phyloP scores from a whole-genome alignment of 2,888 invertebrate species.

The Tipula lateralis region DNA sequence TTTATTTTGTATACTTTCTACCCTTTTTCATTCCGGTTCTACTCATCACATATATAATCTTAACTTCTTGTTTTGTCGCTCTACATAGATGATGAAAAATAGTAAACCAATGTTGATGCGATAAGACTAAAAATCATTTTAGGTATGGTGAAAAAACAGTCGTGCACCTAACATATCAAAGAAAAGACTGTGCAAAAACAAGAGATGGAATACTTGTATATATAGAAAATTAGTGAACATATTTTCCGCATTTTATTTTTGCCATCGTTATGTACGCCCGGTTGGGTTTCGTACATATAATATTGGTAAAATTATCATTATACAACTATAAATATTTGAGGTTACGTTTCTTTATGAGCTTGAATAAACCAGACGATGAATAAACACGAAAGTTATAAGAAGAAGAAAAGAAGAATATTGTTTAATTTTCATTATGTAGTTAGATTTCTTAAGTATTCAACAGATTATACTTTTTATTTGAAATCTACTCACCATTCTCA shows the following conservation, averaged over 20 bases:
- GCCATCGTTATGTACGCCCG: not conserved
- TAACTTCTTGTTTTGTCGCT: not conserved
- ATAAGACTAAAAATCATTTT: not conserved
- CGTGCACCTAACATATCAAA: not conserved
- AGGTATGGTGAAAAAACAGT: not conserved
- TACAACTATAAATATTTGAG: not conserved
- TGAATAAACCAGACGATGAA: not conserved
- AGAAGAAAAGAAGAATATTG: not conserved
- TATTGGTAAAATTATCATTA: not conserved
- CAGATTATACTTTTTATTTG: not conserved
- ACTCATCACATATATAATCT: not conserved
- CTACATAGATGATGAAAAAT: not conserved
- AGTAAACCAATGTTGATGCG: not conserved
- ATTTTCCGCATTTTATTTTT: not conserved
- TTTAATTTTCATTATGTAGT: not conserved
- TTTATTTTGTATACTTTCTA: not conserved
- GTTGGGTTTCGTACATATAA: not conserved
- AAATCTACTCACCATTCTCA: not conserved
- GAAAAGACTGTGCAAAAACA: not conserved
- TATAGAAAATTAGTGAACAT: not conserved
- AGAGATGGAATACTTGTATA: not conserved
- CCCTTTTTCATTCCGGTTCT: not conserved
- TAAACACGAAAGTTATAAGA: not conserved
- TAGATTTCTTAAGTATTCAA: not conserved
- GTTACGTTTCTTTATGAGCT: not conserved